Conservation (phyloP, 2,797 vertebrate species). For the Vultur gryphus region DNA sequence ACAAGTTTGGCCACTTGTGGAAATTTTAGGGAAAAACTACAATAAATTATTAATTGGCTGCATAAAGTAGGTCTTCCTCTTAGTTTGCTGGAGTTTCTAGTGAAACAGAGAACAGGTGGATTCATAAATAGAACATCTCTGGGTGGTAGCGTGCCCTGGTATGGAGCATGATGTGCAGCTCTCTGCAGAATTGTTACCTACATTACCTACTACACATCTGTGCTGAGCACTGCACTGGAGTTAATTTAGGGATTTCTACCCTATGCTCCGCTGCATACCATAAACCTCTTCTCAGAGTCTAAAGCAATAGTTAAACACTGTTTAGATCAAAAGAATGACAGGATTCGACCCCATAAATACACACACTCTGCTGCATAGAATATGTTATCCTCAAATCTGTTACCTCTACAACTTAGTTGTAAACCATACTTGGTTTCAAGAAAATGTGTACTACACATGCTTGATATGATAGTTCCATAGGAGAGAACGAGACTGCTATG, state of each 20-base stretch:
- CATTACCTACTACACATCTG: not conserved
- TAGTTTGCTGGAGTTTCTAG: not conserved
- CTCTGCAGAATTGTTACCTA: not conserved
- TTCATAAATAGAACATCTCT: not conserved
- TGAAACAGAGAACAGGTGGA: not conserved
- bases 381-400: not conserved
- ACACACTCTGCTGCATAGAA: not conserved
- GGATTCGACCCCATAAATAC: not conserved
- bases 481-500: not conserved
- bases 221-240: not conserved
- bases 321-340: not conserved
- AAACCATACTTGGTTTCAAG: not conserved
- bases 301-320: not conserved
- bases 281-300: not conserved
- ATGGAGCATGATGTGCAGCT: not conserved
- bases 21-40: not conserved
- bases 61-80: not conserved
- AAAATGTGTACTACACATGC: not conserved
- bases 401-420: not conserved
- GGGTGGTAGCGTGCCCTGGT: not conserved
- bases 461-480: not conserved
- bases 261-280: not conserved
- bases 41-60: not conserved
- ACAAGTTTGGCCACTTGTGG: not conserved
- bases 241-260: not conserved